A percentile compares a stretch with the other conserved stretches of the same genome.
Evolutionary conservation across 2,797 vertebrate genomes (phyloP).

Genomic region (Epinephelus coioides): DNA sequence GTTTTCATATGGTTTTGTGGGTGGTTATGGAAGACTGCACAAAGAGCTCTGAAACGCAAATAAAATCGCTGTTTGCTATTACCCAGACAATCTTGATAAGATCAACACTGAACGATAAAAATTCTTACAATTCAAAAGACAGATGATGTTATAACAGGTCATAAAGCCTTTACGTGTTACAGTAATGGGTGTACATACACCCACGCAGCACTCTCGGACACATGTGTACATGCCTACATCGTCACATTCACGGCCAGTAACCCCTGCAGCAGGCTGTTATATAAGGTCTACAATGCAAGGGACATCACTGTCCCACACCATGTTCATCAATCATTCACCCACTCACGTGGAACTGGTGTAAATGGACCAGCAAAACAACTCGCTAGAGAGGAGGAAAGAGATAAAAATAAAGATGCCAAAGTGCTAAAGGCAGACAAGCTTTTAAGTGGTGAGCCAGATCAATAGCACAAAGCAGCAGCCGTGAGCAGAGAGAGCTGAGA

Average conservation of each 20-base stretch:
- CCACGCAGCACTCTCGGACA: not conserved
- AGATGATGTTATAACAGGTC: constrained; percentile 15
- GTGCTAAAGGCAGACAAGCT: constrained; percentile 50
- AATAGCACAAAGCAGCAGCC: constrained; percentile 54
- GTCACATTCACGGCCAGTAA: constrained; percentile 28
- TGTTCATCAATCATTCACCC: constrained; percentile 68
- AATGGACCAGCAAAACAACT: constrained; percentile 39
- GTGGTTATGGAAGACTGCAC: not conserved
- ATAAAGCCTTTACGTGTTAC: constrained; percentile 37
- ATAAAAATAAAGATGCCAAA: constrained; percentile 60
- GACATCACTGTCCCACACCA: constrained; percentile 34
- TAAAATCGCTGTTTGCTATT: constrained; percentile 30
- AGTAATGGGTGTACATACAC: constrained; percentile 29
- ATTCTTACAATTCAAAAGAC: constrained; percentile 8
- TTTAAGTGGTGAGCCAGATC: constrained; percentile 66
- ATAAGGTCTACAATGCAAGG: constrained; percentile 44
- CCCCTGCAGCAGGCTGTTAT: constrained; percentile 47
- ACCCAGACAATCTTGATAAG: constrained; percentile 28
- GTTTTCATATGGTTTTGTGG: constrained; percentile 1
- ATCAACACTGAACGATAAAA: constrained; percentile 8
- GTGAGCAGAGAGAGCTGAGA: constrained; percentile 48
- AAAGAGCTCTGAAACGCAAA: constrained; percentile 13
- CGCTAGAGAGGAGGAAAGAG: constrained; percentile 18
- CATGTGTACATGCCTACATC: constrained; percentile 30
- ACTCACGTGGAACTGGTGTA: constrained; percentile 50